Evolutionary conservation across 2,797 vertebrate genomes (phyloP), one percentile per base, ranked within the genome.

Genomic region (Prionace glauca): DNA sequence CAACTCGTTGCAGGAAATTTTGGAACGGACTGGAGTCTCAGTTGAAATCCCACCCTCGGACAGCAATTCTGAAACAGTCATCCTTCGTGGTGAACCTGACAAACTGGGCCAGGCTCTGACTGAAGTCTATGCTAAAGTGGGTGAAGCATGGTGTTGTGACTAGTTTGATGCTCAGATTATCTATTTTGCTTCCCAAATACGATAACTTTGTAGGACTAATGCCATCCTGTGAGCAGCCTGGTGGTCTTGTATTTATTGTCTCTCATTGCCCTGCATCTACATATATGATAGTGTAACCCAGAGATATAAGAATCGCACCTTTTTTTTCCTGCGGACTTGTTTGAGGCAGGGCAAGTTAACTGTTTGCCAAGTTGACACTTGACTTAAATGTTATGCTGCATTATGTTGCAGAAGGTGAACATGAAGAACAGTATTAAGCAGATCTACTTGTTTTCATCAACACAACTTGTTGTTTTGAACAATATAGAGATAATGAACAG

Each of bases 41-140:
- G 99, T 99, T 95, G 99, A 99, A 98, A 99, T 99, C 98, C 99
- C 99, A 96, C 98, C 99, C 95, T 98, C 99, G 62, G 99, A 99
- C 97, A 99, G 99, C 96, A 98, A 97, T 98, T 99, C 99, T 14
- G 99, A 99, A 98, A 99, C 99, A 0, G 99, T 99, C 97, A 99
- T 99, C 97, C 98, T 99, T 96, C 98, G 99, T n/a, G 99, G 99
- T 95, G 99, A 99, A 97, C 99, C 99, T 1, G 99, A 99, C 97
- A 99, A 99, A 95, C 97, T 99, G 95, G 99, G 99, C 96, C 99
- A 99, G 97, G 99, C 99, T 2, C 97, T 99, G 97, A 99, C 99
- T 26, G 99, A 99, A 97, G 99, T 99, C 96, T 99, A 99, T 96
- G 99, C 99, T 96, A 99, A 99, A 99, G 99, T 99, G 97, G 88